Evolutionary conservation across 2,113 vertebrate genomes (phyloP).

Genomic region (Tragelaphus imberbis): DNA sequence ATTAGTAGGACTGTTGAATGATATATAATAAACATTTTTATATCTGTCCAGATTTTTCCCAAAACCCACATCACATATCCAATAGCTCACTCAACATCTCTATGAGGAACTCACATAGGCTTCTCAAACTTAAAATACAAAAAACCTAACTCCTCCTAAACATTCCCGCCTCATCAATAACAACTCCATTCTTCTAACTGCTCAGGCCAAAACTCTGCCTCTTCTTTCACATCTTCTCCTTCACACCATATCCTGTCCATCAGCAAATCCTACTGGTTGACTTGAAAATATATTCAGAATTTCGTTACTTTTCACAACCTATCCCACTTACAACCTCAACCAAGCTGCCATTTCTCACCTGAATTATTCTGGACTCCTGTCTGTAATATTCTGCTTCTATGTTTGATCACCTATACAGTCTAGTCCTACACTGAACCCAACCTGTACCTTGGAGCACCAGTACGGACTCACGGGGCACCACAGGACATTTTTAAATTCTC

Average conservation of each 20-base stretch:
- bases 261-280: neutral
- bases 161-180: neutral
- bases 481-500: neutral
- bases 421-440: neutral
- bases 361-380: neutral
- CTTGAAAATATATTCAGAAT: neutral
- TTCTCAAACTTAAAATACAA: neutral
- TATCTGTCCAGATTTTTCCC: neutral
- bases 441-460: neutral
- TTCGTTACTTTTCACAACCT: neutral
- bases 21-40: neutral
- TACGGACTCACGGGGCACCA: neutral
- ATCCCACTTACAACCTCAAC: neutral
- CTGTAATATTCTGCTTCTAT: neutral
- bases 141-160: neutral
- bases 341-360: neutral
- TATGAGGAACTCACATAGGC: neutral
- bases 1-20: neutral
- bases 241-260: neutral
- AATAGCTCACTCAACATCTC: neutral
- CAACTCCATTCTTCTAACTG: neutral
- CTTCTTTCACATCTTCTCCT: neutral
- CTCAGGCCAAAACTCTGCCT: neutral
- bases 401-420: neutral
- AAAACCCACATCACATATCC: neutral